Conservation (phyloP, 2,888 invertebrate genomes). For the Drosophila ustulata region DNA sequence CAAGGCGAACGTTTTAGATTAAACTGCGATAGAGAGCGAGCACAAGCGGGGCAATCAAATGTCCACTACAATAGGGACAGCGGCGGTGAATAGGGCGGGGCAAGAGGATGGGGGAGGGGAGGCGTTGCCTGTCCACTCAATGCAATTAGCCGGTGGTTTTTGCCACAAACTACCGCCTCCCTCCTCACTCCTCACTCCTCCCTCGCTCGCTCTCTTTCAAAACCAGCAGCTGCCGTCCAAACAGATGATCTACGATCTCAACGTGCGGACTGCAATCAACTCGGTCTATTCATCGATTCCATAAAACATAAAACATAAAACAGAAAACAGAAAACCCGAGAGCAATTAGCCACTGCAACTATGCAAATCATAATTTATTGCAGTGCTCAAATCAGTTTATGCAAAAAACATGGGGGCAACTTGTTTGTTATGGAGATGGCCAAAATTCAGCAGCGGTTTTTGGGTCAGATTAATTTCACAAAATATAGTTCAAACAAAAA, state of each 20-base stretch:
- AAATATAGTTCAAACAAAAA: too few relatives aligned
- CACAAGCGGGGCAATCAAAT: conserved; percentile 39
- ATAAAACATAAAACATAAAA: not conserved
- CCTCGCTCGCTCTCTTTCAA: not conserved
- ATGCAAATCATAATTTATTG: conserved; percentile 1
- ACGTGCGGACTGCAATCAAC: conserved; percentile 19
- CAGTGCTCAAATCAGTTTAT: conserved; percentile 1
- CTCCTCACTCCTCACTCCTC: too few relatives aligned
- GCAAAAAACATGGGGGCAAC: not conserved
- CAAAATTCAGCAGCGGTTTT: too few relatives aligned
- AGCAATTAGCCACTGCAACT: conserved; percentile 9
- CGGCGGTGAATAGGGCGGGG: not conserved
- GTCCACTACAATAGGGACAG: not conserved
- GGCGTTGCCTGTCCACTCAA: conserved; percentile 70
- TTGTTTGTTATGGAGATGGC: not conserved
- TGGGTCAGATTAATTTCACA: too few relatives aligned
- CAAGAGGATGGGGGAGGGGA: not conserved
- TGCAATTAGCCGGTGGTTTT: conserved; percentile 63
- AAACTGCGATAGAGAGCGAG: conserved; percentile 47
- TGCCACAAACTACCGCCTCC: conserved; percentile 9
- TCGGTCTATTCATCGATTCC: conserved; percentile 9
- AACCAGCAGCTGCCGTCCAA: conserved; percentile 37
- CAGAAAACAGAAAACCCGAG: not conserved
- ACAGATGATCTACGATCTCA: conserved; percentile 22
- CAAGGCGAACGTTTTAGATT: conserved; percentile 69